Percentiles rank a stretch among this genome's conserved stretches.
Conservation (phyloP, 2,113 vertebrate species). For the Ondatra zibethicus region DNA sequence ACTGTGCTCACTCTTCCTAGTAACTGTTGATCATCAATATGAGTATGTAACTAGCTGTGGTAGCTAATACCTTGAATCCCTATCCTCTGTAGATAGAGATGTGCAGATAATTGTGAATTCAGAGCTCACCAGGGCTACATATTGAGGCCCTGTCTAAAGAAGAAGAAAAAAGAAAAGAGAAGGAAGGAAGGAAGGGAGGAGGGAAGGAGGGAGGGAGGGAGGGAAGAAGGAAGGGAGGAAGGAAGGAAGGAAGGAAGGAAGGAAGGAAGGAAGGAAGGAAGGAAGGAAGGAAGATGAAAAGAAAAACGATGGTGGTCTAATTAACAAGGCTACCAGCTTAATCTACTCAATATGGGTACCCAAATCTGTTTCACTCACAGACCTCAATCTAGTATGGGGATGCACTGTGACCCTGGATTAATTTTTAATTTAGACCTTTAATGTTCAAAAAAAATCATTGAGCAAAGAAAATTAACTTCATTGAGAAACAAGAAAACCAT, state of each 20-base stretch:
- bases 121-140: not conserved
- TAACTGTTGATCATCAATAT: not conserved
- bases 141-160: not conserved
- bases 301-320: not conserved
- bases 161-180: not conserved
- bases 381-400: not conserved
- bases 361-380: not conserved
- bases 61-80: not conserved
- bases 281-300: too few relatives aligned
- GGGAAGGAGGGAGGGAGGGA: accelerated
- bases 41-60: not conserved
- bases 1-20: not conserved
- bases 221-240: accelerated
- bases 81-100: not conserved
- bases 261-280: too few relatives aligned
- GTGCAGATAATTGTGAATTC: not conserved
- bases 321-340: not conserved
- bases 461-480: constrained; percentile 39
- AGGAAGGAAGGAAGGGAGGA: not conserved
- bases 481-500: constrained; percentile 12
- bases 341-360: not conserved
- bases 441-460: not conserved
- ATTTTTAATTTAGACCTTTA: not conserved
- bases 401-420: not conserved
- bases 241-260: not conserved